These are phyloP conservation scores for Diarsia dahlii DNA, from an alignment of 2,888 invertebrate species.

Conservation along the genomic window DNA sequence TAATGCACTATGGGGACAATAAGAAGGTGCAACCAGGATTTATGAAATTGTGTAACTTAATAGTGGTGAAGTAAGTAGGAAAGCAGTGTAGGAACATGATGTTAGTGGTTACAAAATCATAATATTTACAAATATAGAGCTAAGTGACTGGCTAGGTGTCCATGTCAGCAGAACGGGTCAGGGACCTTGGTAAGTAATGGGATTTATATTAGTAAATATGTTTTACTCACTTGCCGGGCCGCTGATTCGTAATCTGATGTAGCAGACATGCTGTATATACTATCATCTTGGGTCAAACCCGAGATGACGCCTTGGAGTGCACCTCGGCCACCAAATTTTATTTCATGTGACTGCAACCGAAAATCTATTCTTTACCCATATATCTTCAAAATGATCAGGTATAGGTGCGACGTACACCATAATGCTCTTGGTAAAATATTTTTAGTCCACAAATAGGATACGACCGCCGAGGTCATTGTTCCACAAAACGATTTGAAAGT, in stretches of 20 bases:
- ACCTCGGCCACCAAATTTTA: slow-evolving; percentile 86
- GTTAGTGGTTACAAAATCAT: slow-evolving; percentile 66
- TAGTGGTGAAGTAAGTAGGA: slow-evolving; percentile 49
- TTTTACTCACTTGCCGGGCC: slow-evolving; percentile 89
- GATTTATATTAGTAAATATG: slow-evolving; percentile 53
- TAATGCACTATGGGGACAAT: slow-evolving; percentile 9
- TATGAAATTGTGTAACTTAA: slow-evolving; percentile 42
- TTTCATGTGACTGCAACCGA: slow-evolving; percentile 89
- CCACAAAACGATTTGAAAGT: slow-evolving; percentile 83
- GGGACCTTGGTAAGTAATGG: slow-evolving; percentile 36
- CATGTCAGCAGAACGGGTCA: slow-evolving; percentile 49
- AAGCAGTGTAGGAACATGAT: slow-evolving; percentile 58
- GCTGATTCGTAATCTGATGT: slow-evolving; percentile 89
- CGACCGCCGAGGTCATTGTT: slow-evolving; percentile 89
- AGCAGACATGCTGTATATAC: slow-evolving; percentile 90
- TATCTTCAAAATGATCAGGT: slow-evolving; percentile 80
- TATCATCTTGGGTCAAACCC: slow-evolving; percentile 90
- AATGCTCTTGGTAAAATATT: slow-evolving; percentile 86
- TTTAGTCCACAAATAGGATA: slow-evolving; percentile 87
- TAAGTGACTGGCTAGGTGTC: slow-evolving; percentile 53
- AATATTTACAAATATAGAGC: slow-evolving; percentile 65
- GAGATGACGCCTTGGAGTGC: slow-evolving; percentile 88
- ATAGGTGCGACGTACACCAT: slow-evolving; percentile 80
- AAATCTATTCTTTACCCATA: slow-evolving; percentile 86
- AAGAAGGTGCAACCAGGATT: slow-evolving; percentile 33